These are phyloP conservation scores for Chlorops oryzae DNA, from an alignment of 1,140 invertebrate genomes.

Conservation along the genomic window DNA sequence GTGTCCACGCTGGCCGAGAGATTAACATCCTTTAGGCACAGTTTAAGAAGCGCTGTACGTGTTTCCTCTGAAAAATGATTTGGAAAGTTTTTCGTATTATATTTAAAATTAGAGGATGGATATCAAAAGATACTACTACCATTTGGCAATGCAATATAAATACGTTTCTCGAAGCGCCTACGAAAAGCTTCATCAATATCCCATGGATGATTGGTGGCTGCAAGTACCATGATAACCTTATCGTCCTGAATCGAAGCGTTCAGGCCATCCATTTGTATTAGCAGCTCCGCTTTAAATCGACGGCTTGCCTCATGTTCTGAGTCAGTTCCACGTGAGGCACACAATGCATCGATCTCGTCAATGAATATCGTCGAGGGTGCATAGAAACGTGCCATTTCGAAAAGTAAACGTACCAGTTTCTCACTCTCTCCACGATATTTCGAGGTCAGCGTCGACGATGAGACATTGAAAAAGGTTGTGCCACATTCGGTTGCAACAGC, in stretches of 20 bases:
- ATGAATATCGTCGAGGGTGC: slow-evolving; percentile 99
- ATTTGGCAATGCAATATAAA: slow-evolving; percentile 96
- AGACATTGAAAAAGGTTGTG: slow-evolving; percentile 99
- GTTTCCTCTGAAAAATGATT: slow-evolving; percentile 57
- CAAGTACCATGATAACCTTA: slow-evolving; percentile 91
- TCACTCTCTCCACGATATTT: slow-evolving; percentile 99
- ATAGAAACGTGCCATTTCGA: slow-evolving; percentile 99
- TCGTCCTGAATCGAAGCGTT: slow-evolving; percentile 56
- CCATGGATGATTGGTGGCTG: slow-evolving; percentile 99
- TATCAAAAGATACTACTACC: slow-evolving; percentile 49
- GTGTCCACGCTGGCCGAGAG: slow-evolving; percentile 74
- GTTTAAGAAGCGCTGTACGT: slow-evolving; percentile 77
- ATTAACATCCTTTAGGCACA: slow-evolving; percentile 88
- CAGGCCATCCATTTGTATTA: slow-evolving; percentile 98
- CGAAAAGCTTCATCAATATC: slow-evolving; percentile 97
- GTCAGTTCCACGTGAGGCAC: slow-evolving; percentile 88
- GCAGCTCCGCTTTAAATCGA: slow-evolving; percentile 95
- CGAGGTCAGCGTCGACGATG: slow-evolving; percentile 92
- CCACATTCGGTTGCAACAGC: slow-evolving; percentile 98
- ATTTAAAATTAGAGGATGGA: neutral
- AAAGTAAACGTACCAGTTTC: slow-evolving; percentile 92
- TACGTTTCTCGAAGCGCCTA: slow-evolving; percentile 93
- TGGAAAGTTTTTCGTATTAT: neutral
- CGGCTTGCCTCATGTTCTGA: slow-evolving; percentile 98
- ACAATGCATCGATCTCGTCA: slow-evolving; percentile 98